Percentiles rank a stretch among this genome's conserved stretches.
These are phyloP conservation scores for Proteles cristata DNA, from an alignment of 2,113 vertebrate genomes.

Conservation along the genomic window DNA sequence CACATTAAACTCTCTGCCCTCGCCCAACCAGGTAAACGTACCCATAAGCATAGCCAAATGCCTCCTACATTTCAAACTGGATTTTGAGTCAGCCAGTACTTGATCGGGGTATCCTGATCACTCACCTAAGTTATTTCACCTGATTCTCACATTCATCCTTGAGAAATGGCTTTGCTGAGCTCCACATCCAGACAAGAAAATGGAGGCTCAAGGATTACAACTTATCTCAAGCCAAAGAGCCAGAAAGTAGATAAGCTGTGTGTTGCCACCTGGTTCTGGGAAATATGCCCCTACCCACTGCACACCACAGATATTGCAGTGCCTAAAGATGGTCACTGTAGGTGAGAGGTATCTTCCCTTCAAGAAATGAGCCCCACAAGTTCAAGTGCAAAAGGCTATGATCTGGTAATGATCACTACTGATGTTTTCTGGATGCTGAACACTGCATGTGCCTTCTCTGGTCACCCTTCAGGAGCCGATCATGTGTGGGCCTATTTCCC, in stretches of 20 bases:
- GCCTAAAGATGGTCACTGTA: not conserved
- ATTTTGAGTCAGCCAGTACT: not conserved
- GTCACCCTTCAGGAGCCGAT: rapidly evolving
- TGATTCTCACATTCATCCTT: not conserved
- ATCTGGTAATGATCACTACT: rapidly evolving
- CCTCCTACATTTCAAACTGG: too few species aligned
- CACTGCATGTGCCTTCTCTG: not conserved
- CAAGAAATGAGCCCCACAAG: not conserved
- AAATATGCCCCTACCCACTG: not conserved
- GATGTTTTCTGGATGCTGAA: not conserved
- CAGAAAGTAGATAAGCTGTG: not conserved
- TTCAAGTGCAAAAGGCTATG: not conserved
- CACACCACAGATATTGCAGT: not conserved
- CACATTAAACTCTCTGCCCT: not conserved
- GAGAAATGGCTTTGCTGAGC: not conserved
- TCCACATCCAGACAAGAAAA: not conserved
- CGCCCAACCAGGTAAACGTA: not conserved
- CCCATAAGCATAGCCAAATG: not conserved
- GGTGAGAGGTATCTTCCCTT: not conserved
- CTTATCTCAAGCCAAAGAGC: not conserved
- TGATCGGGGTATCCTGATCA: not conserved
- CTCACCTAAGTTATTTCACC: not conserved
- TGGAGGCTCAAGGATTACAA: not conserved
- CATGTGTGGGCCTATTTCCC: not conserved
- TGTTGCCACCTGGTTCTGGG: not conserved